Evolutionary conservation across 2,797 vertebrate genomes (phyloP), one percentile per base, ranked within the genome.

Genomic region (Pseudomugil tenellus): DNA sequence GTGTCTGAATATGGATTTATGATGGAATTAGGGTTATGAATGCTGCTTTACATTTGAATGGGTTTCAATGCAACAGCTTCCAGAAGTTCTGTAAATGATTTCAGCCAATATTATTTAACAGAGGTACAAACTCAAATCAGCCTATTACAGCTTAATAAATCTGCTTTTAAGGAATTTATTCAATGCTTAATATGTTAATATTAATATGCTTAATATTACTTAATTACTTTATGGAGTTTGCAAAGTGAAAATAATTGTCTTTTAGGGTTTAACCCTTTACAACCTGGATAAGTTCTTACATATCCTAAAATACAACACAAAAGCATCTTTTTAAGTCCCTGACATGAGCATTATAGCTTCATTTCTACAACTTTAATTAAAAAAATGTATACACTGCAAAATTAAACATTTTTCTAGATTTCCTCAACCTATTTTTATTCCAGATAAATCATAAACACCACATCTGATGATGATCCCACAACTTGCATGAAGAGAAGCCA

Each of bases 11-110:
- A 61, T 70, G 70, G 67, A 74, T 83, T 77, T 31, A 66, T 76
- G 70, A 78, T 79, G 25, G 75, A 73, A 74, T 84, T 64, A 52
- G 58, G 69, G 71, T 72, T 68, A 67, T 51, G 52, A 83, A 64
- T 10, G 12, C 19, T 12, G 6, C 68, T 70, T 68, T 34, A 11
- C 59, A 51, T 63, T 71, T 67, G 35, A 25, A 46, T 65, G 41
- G 26, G 54, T 74, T 73, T 23, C n/a, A 63, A 66, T 2, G n/a
- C 59, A 28, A 58, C 34, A 55, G 31, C 58, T 25, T 54, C 41
- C 39, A 4, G 39, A 23, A 58, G 35, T 52, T 48, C 13, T 14
- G 26, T 9, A 8, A 63, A 55, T 23, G 16, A 64, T 46, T 74
- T 62, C 31, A 63, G 25, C 56, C 67, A 31, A 21, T 53, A 35